Base-by-base conservation (phyloP, 2,797 vertebrate species). In the Ctenochaetus hawaiiensis region DNA sequence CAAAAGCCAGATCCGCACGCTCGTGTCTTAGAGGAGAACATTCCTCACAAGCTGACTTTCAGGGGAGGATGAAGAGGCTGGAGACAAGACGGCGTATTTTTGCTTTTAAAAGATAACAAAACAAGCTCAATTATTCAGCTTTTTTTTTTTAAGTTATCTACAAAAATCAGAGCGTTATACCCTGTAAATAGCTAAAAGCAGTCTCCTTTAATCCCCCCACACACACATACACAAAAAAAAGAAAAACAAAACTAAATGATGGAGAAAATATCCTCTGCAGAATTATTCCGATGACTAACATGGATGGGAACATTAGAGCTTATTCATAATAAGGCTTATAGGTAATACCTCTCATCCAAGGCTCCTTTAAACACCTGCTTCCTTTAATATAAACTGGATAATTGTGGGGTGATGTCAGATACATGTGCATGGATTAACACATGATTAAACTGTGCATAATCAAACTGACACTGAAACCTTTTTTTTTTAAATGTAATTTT, bases 291-390 rank as follows among this genome's bases (percentile, higher is more conserved):
- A 66, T 86, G 86, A 86, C 74, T 78, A 89, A 86, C 77, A 67
- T 77, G 49, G 80, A 77, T 77, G 72, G 83, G 75, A 87, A 85
- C 75, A 86, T 83, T 72, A 83, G 77, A 73, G 77, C 67, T 90
- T 86, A 82, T 83, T 77, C 80, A 75, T 90, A 85, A 87, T 78
- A 67, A 85, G 80, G 77, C 86, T 92, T 87, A 89, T 2, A 60
- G 77, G 78, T 83, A 88, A 84, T 82, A 71, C 77, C 73, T 75
- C 82, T 89, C 82, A 89, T 84, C 80, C 75, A 59, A 59, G 54
- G 64, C 67, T 75, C 62, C 73, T 78, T 71, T 82, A 77, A 87
- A 81, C 83, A 86, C 68, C 85, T 78, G 78, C 84, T 87, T 80
- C 75, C 72, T 74, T 71, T 72, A 77, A 81, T 73, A 77, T 77